Conservation (phyloP, 1,140 invertebrate species). For the Phymastichus coffea region DNA sequence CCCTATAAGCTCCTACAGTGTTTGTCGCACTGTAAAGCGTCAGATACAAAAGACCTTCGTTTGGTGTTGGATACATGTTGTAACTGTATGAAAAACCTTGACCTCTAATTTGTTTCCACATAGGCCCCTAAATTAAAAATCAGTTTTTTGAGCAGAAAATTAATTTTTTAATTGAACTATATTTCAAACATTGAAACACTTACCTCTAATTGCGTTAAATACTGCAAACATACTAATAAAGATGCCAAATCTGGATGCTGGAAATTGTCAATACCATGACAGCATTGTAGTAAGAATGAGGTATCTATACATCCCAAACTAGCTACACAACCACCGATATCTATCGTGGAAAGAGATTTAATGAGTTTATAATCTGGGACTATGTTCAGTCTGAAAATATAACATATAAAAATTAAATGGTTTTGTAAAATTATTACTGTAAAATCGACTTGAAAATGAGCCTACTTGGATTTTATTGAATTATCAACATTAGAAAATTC, state of each 20-base stretch:
- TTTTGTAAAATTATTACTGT: neutral
- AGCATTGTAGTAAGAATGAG: slow-evolving; percentile 69
- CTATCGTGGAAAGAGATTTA: slow-evolving; percentile 39
- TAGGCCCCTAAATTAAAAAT: slow-evolving; percentile 77
- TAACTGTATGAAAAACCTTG: slow-evolving; percentile 83
- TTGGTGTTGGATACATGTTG: slow-evolving; percentile 61
- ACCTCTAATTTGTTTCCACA: slow-evolving; percentile 84
- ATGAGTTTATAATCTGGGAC: slow-evolving; percentile 57
- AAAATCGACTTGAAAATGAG: neutral
- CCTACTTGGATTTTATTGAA: slow-evolving; percentile 46
- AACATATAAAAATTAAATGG: slow-evolving; percentile 2
- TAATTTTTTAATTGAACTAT: neutral
- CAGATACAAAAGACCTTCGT: slow-evolving; percentile 73
- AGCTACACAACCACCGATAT: slow-evolving; percentile 62
- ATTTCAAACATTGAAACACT: slow-evolving; percentile 2
- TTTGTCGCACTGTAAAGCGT: slow-evolving; percentile 75
- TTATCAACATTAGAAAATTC: slow-evolving; percentile 46
- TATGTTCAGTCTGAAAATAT: slow-evolving; percentile 52
- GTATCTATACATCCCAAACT: slow-evolving; percentile 85
- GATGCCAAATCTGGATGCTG: slow-evolving; percentile 69
- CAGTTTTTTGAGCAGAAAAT: slow-evolving; percentile 19
- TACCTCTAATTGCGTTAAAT: slow-evolving; percentile 83
- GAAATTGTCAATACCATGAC: slow-evolving; percentile 65
- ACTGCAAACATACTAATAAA: slow-evolving; percentile 78
- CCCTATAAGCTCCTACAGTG: slow-evolving; percentile 72